Evolutionary conservation across 1,140 invertebrate genomes (phyloP).

Genomic region (Lutraria rhynchaena): DNA sequence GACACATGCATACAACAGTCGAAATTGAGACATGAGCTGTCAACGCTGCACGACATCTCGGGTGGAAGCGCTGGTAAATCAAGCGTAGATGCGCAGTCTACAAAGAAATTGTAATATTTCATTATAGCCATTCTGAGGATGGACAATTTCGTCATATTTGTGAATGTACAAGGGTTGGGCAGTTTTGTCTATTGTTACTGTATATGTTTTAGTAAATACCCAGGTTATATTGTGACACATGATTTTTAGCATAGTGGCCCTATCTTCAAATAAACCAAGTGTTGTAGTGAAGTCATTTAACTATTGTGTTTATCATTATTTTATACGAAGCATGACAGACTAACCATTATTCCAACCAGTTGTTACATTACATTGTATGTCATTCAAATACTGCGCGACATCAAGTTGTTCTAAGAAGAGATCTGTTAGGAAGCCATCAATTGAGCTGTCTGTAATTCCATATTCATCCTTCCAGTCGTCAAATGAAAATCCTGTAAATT

Average conservation of each 20-base stretch:
- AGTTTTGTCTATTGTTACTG: background rate
- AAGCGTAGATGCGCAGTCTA: background rate
- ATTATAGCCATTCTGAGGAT: background rate
- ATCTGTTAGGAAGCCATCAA: background rate
- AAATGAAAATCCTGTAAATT: conserved; percentile 19
- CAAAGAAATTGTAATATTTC: background rate
- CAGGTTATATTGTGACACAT: background rate
- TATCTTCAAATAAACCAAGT: background rate
- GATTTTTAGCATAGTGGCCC: background rate
- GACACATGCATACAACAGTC: conserved; percentile 1
- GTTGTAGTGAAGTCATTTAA: too few relatives aligned
- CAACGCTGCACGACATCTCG: background rate
- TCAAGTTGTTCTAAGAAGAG: background rate
- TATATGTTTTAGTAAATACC: background rate
- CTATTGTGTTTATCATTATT: too few relatives aligned
- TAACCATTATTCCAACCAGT: background rate
- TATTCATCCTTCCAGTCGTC: background rate
- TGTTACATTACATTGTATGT: background rate
- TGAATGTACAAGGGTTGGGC: background rate
- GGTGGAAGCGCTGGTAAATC: background rate
- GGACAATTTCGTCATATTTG: background rate
- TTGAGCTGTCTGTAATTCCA: background rate
- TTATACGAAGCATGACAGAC: background rate
- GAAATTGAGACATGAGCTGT: background rate
- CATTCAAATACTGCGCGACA: conserved; percentile 19